Evolutionary conservation across 2,797 vertebrate species (phyloP), one percentile per base, ranked within the genome.

Genomic region (Cirrhinus molitorella): DNA sequence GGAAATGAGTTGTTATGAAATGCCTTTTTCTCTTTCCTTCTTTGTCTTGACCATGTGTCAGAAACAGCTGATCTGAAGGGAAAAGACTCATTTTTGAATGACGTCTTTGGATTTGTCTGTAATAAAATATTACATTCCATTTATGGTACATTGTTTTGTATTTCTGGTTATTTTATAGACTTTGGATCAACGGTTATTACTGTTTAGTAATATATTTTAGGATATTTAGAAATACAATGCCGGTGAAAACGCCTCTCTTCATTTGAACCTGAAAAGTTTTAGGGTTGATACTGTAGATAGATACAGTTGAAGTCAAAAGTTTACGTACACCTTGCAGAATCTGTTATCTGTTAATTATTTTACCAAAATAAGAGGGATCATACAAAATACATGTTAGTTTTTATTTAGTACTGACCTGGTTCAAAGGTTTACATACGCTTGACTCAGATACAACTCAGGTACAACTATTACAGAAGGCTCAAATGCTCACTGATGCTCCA

Each of bases 81-180:
- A 34, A 53, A 51, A 53, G 19, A 34, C 28, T 73, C 28, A 9
- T 53, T 73, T 73, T 34, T 34, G 11, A 73, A 34, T 34, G 28
- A 53, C 45, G 19, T 66, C 31, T 49, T 72, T 25, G 55, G 49
- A 84, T 83, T 83, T 23, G 31, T 73, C 75, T 89, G 34, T 83
- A 89, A 85, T 88, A 87, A 87, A 89, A 79, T 75, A 17, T 61
- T 73, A 74, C 88, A 87, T 89, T 86, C 88, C 85, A 51, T 74
- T 85, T 84, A 77, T 80, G 40, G n/a, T 73, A 51, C 45, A 45
- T 43, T 21, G 25, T 19, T 72, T 25, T 71, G 25, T 16, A 4
- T 57, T 53, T 74, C 28, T 31, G 47, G 16, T 25, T 28, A 47
- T 70, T 70, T 70, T 70, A 25, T 70, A 2, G 8, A 47, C 14